Evolutionary conservation across 2,797 vertebrate species (phyloP).

Genomic region (Pseudomugil gertrudae): DNA sequence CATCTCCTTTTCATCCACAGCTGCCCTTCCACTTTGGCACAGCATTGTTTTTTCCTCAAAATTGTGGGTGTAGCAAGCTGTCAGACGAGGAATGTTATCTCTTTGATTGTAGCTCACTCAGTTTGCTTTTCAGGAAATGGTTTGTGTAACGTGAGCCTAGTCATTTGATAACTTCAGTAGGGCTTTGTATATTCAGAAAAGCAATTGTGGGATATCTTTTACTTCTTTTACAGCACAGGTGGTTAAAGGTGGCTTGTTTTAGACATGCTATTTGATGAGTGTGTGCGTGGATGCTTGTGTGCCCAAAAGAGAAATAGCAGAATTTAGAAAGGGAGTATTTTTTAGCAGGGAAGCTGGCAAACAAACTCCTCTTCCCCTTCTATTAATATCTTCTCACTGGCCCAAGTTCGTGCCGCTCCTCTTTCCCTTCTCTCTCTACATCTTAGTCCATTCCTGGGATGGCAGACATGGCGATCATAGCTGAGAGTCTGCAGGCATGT

Average conservation of each 20-base stretch:
- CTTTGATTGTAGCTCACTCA: conserved; percentile 40
- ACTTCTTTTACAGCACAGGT: conserved; percentile 16
- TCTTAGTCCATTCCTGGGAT: conserved; percentile 69
- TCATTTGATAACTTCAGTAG: neutral
- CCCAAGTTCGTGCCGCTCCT: conserved; percentile 23
- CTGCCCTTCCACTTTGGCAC: conserved; percentile 44
- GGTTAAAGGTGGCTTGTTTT: conserved; percentile 15
- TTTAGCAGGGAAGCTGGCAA: conserved; percentile 47
- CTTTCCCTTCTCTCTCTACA: conserved; percentile 30
- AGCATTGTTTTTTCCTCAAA: conserved; percentile 48
- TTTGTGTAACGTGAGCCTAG: neutral
- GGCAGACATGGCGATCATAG: conserved; percentile 70
- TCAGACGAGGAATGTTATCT: conserved; percentile 48
- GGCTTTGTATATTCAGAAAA: conserved; percentile 13
- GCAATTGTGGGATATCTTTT: conserved; percentile 1
- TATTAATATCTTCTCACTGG: conserved; percentile 67
- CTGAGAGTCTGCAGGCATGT: conserved; percentile 41
- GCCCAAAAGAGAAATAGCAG: conserved; percentile 25
- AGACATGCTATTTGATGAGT: neutral
- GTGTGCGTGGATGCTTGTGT: neutral
- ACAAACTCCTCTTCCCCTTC: conserved; percentile 38
- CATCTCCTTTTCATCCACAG: conserved; percentile 28
- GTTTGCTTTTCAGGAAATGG: conserved; percentile 50
- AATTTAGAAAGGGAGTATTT: conserved; percentile 51
- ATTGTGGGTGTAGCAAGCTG: conserved; percentile 22